Evolutionary conservation across 1,140 invertebrate species (phyloP).

Genomic region (Calephelis nemesis): DNA sequence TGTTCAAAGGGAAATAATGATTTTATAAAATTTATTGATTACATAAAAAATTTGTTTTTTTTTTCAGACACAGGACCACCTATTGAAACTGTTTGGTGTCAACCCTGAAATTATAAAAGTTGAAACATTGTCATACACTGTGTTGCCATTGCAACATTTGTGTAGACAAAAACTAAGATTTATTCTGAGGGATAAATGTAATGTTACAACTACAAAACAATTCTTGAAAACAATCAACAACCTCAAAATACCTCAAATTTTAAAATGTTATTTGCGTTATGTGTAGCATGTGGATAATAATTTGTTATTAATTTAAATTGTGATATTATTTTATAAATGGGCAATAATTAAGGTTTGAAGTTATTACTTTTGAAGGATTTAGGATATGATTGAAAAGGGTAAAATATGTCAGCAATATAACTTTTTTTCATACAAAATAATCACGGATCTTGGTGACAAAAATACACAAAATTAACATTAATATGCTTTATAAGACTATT

Average conservation of each 20-base stretch:
- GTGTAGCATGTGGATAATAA: constrained; percentile 21
- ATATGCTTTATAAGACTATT: no score
- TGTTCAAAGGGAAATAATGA: no score
- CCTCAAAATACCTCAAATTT: constrained; percentile 44
- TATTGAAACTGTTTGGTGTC: constrained; percentile 47
- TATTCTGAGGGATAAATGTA: constrained; percentile 36
- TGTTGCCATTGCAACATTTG: constrained; percentile 57
- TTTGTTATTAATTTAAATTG: constrained; percentile 17
- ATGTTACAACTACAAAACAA: constrained; percentile 36
- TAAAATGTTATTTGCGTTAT: constrained; percentile 59
- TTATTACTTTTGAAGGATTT: no score
- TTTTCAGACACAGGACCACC: constrained; percentile 50
- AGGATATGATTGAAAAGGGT: no score
- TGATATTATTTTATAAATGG: constrained; percentile 1
- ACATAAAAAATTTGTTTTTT: constrained; percentile 8
- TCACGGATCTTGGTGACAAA: no score
- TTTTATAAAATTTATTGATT: no score
- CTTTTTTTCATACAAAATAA: no score
- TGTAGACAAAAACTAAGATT: constrained; percentile 49
- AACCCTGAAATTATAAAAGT: constrained; percentile 28
- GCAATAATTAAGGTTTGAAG: no score
- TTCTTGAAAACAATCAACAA: constrained; percentile 46
- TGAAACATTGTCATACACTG: constrained; percentile 37
- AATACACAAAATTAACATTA: no score
- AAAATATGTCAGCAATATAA: no score